Conservation (phyloP, 2,797 vertebrate species). For the Phoebastria nigripes region DNA sequence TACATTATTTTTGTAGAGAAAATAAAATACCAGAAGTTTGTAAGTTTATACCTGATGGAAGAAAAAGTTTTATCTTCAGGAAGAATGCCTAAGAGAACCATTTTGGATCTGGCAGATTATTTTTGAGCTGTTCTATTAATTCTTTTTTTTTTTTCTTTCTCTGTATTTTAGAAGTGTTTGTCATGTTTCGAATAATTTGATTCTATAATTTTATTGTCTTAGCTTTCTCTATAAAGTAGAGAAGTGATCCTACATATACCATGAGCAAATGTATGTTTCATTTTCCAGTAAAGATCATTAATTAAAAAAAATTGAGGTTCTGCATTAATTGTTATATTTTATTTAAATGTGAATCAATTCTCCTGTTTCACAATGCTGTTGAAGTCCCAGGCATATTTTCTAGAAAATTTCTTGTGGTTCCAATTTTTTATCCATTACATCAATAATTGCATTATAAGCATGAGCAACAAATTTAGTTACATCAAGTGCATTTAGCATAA, state of each 20-base stretch:
- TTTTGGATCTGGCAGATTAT: neutral
- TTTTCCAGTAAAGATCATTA: neutral
- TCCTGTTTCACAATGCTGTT: neutral
- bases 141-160: neutral
- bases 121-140: neutral
- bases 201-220: neutral
- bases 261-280: neutral
- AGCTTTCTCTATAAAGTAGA: neutral
- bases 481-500: neutral
- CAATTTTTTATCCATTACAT: neutral
- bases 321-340: neutral
- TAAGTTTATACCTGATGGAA: neutral
- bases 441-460: constrained; percentile 5
- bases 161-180: neutral
- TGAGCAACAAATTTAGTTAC: constrained; percentile 9
- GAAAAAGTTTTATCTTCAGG: neutral
- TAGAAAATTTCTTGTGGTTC: neutral
- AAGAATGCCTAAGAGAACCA: neutral
- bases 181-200: neutral
- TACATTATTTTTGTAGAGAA: neutral
- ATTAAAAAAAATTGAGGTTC: neutral
- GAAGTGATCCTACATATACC: neutral
- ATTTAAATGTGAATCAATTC: neutral
- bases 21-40: neutral
- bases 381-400: neutral